These are phyloP conservation scores for Hipposideros armiger DNA, from an alignment of 2,113 vertebrate species.

Conservation along the genomic window DNA sequence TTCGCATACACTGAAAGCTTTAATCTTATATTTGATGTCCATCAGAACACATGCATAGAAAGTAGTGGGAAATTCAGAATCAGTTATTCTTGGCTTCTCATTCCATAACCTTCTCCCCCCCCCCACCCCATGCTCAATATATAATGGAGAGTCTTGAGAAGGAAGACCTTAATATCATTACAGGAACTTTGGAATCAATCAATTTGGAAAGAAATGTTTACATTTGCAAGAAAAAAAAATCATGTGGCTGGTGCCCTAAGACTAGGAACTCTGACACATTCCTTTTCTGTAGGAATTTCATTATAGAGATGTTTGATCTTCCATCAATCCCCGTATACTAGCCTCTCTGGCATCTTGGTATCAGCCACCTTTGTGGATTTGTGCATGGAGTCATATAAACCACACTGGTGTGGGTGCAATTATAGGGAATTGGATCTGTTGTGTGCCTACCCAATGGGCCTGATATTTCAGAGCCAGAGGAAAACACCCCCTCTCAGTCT, in stretches of 20 bases:
- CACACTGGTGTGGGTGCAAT: background rate
- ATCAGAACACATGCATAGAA: background rate
- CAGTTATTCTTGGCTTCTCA: background rate
- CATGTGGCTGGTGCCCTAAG: background rate
- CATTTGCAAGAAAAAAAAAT: background rate
- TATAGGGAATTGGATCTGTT: background rate
- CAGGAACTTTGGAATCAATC: background rate
- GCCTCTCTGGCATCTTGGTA: background rate
- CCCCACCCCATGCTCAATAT: background rate
- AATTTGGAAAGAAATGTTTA: background rate
- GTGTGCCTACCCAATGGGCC: background rate
- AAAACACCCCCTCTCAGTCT: too few relatives aligned
- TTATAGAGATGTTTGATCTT: background rate
- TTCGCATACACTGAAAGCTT: background rate
- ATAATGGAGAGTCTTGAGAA: background rate
- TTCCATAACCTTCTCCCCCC: background rate
- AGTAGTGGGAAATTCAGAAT: background rate
- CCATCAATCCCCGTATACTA: background rate
- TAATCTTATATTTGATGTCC: background rate
- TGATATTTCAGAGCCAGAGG: constrained; percentile 10
- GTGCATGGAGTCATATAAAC: background rate
- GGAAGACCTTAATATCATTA: background rate
- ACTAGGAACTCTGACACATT: background rate
- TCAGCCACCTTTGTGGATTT: background rate
- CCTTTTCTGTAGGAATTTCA: background rate